phyloP scores from a whole-genome alignment of 2,888 invertebrate species.

The Dioctria rufipes region DNA sequence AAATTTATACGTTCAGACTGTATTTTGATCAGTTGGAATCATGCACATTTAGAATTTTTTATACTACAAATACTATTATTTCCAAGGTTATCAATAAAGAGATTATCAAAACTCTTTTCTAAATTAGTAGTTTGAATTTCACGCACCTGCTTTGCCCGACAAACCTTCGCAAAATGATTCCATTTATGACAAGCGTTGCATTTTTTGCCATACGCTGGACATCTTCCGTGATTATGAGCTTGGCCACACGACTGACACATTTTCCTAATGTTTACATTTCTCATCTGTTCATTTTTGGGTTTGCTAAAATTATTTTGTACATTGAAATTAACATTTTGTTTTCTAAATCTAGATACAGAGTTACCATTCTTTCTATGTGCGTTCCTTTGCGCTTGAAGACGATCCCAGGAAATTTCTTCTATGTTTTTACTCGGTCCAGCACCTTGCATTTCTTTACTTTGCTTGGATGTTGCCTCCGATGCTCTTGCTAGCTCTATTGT shows the following conservation, averaged over 20 bases:
- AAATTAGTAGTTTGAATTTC: neutral
- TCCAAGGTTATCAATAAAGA: too few relatives aligned
- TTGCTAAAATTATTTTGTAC: neutral
- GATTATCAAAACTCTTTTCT: too few relatives aligned
- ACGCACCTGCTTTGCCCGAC: neutral
- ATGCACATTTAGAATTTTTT: too few relatives aligned
- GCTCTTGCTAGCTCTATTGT: neutral
- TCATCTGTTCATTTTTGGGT: neutral
- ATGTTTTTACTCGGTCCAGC: neutral
- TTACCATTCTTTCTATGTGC: too few relatives aligned
- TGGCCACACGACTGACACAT: neutral
- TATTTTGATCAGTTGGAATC: too few relatives aligned
- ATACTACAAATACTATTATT: too few relatives aligned
- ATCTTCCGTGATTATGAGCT: neutral
- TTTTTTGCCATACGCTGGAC: neutral
- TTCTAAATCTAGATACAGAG: too few relatives aligned
- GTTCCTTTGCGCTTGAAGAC: too few relatives aligned
- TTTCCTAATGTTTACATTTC: neutral
- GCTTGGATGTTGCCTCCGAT: neutral
- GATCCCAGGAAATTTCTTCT: too few relatives aligned
- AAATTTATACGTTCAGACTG: too few relatives aligned
- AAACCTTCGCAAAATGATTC: neutral
- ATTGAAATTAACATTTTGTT: too few relatives aligned
- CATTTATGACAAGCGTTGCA: neutral
- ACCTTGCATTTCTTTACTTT: neutral